Percentiles rank a stretch among this genome's conserved stretches.
phyloP scores from a whole-genome alignment of 2,113 vertebrate species.

The Orientallactaga bullata region DNA sequence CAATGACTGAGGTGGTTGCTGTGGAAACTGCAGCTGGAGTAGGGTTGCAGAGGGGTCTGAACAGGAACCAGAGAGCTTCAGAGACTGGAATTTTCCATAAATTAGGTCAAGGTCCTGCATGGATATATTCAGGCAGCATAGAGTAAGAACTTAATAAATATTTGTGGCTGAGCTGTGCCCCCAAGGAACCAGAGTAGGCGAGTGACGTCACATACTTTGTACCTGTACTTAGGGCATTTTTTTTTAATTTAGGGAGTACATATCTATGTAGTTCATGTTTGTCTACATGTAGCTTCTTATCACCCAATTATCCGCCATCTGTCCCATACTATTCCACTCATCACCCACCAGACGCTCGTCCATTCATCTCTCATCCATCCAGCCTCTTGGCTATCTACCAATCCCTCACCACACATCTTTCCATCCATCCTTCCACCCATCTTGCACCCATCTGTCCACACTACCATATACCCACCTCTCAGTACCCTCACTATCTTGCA shows the following conservation, averaged over 20 bases:
- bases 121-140: neutral
- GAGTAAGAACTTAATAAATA: too few species aligned
- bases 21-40: neutral
- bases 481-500: neutral
- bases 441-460: neutral
- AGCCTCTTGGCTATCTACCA: neutral
- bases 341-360: neutral
- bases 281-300: too few species aligned
- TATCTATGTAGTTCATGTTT: too few species aligned
- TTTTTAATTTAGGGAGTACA: neutral
- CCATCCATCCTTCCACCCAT: neutral
- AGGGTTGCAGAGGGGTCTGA: neutral
- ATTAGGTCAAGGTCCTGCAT: neutral
- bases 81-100: neutral
- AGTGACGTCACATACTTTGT: rapidly evolving
- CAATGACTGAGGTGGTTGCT: neutral
- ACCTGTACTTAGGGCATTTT: too few species aligned
- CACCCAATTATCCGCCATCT: neutral
- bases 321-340: too few species aligned
- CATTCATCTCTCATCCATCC: neutral
- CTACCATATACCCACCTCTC: neutral
- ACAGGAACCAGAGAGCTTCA: neutral
- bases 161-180: neutral
- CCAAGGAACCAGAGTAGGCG: neutral
- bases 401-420: neutral